Evolutionary conservation across 2,888 invertebrate genomes (phyloP).

Genomic region (Cosmia pyralina): DNA sequence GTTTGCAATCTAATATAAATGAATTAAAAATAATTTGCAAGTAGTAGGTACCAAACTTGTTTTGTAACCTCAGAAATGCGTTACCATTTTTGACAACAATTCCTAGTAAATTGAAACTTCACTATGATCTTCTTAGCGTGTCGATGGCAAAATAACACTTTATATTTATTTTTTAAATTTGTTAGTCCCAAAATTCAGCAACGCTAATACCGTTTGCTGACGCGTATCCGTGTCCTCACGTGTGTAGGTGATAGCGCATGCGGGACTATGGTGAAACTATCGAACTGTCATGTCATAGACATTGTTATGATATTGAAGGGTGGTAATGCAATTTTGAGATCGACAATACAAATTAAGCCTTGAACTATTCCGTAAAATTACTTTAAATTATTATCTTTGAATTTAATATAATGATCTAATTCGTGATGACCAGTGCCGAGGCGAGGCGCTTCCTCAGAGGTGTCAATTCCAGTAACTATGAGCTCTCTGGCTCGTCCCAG

Average conservation of each 20-base stretch:
- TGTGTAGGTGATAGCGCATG: too few relatives aligned
- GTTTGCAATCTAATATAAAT: background rate
- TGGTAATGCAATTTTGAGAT: background rate
- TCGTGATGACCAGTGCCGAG: conserved; percentile 44
- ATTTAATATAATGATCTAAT: conserved; percentile 33
- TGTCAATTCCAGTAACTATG: conserved; percentile 83
- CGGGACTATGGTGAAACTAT: background rate
- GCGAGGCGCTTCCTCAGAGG: conserved; percentile 80
- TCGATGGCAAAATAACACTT: too few relatives aligned
- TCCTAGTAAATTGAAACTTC: background rate
- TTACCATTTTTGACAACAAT: background rate
- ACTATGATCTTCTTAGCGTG: too few relatives aligned
- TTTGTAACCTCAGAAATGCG: background rate
- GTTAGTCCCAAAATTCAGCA: too few relatives aligned
- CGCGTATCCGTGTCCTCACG: too few relatives aligned
- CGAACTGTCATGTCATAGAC: background rate
- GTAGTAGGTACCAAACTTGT: background rate
- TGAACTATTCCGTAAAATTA: conserved; percentile 3
- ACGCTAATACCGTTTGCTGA: too few relatives aligned
- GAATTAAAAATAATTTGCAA: conserved; percentile 1
- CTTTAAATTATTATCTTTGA: background rate
- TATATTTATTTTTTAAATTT: too few relatives aligned
- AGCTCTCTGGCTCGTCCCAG: conserved; percentile 93
- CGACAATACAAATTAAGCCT: background rate
- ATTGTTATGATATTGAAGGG: background rate